Evolutionary conservation across 2,797 vertebrate species (phyloP).

Genomic region (Danio jaintianensis): DNA sequence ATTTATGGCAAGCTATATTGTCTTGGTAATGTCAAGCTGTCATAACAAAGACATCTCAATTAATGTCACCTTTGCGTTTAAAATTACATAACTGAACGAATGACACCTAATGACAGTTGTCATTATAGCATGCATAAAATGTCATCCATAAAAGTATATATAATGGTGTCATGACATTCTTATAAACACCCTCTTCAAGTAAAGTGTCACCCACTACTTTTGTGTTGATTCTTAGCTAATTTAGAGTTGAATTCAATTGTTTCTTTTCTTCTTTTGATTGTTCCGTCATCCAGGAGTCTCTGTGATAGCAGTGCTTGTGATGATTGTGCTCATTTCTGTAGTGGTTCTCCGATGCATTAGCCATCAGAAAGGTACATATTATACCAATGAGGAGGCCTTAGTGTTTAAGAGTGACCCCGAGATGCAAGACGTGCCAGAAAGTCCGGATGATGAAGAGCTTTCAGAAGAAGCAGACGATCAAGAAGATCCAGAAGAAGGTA

Average conservation of each 20-base stretch:
- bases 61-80: too few species aligned
- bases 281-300: slow-evolving; percentile 62
- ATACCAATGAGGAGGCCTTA: slow-evolving; percentile 80
- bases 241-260: background rate
- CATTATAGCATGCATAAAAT: too few species aligned
- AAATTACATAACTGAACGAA: too few species aligned
- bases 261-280: slow-evolving; percentile 66
- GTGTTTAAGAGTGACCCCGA: slow-evolving; percentile 76
- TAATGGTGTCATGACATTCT: too few species aligned
- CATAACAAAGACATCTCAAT: too few species aligned
- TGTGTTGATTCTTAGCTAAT: background rate
- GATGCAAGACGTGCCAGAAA: slow-evolving; percentile 75
- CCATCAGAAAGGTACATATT: slow-evolving; percentile 87
- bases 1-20: too few species aligned
- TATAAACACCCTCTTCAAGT: too few species aligned
- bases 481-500: slow-evolving; percentile 2
- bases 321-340: slow-evolving; percentile 76
- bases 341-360: slow-evolving; percentile 74
- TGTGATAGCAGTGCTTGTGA: slow-evolving; percentile 58
- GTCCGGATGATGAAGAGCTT: background rate
- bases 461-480: background rate
- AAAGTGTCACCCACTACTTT: too few species aligned
- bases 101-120: too few species aligned
- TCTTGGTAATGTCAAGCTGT: too few species aligned
- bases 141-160: too few species aligned